Evolutionary conservation across 2,888 invertebrate genomes (phyloP), one percentile per base, ranked within the genome.

Genomic region (Cataglyphis rosenhaueri): DNA sequence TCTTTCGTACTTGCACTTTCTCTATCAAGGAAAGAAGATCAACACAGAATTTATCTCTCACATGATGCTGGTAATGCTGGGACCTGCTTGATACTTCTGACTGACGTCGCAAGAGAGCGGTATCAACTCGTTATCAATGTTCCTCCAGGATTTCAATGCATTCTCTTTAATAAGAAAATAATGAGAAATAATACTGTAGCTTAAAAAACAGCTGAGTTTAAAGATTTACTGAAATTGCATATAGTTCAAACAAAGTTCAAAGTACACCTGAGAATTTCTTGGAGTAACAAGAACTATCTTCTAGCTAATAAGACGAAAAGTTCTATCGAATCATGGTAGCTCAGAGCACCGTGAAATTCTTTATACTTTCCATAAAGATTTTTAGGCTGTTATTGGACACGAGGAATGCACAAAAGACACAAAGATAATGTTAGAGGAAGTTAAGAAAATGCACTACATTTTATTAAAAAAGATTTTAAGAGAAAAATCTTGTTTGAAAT

Each of bases 21-120:
- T 78, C 10, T 35, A 29, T 55, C 21, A 41, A 12, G 32, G n/a
- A 68, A 78, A 29, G 57, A 32, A 61, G 44, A 25, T 71, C 38
- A 32, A 81, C 4, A 12, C 3, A 66, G 66, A 66, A 82, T 85
- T 86, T 84, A 91, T 87, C 87, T 75, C 12, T 79, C 89, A 89
- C 84, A 92, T 92, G 29, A 91, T 71, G 68, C 78, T 86, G 84
- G 91, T 91, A 86, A 94, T 90, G 83, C 91, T 91, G 78, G 78
- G 82, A 74, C 93, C 93, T 57, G 92, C 91, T 71, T 84, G 73
- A 87, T 92, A 94, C 66, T 95, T 95, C 78, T 94, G 91, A 35
- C 92, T 91, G 5, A 86, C 91, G 55, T 92, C 93, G 85, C 96
- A 95, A 87, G 93, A 92, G 74, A 95, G 88, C 73, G 94, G 91